These are phyloP conservation scores for Alligator mississippiensis DNA, from an alignment of 2,113 vertebrate species.

Conservation along the genomic window DNA sequence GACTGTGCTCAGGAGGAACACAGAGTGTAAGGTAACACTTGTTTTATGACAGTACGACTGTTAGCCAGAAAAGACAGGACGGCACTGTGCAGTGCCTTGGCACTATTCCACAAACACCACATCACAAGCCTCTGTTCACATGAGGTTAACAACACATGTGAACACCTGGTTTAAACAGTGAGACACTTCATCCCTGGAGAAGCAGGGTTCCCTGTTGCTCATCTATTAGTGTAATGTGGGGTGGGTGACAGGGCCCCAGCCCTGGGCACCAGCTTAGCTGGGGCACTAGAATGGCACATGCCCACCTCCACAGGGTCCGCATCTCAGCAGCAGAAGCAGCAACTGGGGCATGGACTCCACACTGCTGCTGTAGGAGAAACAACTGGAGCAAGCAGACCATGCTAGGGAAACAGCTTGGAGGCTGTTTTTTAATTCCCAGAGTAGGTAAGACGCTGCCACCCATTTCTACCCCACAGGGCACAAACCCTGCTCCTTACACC, in stretches of 20 bases:
- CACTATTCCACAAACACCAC: neutral
- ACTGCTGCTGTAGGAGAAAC: too few relatives aligned
- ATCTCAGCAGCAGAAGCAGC: too few relatives aligned
- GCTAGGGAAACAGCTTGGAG: too few relatives aligned
- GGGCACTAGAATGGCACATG: too few relatives aligned
- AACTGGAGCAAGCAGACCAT: too few relatives aligned
- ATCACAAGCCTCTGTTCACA: fast-evolving
- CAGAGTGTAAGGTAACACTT: neutral
- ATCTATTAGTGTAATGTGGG: fast-evolving
- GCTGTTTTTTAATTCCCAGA: too few relatives aligned
- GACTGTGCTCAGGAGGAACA: neutral
- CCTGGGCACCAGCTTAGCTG: too few relatives aligned
- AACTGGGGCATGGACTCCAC: too few relatives aligned
- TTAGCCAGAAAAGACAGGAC: neutral
- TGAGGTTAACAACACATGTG: fast-evolving
- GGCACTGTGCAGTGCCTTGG: fast-evolving
- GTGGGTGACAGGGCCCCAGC: neutral
- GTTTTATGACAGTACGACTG: neutral
- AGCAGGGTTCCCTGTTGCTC: neutral
- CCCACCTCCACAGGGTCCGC: too few relatives aligned
- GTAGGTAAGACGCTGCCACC: too few relatives aligned
- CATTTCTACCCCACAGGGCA: too few relatives aligned
- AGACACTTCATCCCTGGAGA: neutral
- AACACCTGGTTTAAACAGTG: neutral
- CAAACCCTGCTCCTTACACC: too few relatives aligned